Percentiles rank a stretch among this genome's conserved stretches.
Evolutionary conservation across 2,797 vertebrate species (phyloP).

Genomic region (Pangasius larnaudii): DNA sequence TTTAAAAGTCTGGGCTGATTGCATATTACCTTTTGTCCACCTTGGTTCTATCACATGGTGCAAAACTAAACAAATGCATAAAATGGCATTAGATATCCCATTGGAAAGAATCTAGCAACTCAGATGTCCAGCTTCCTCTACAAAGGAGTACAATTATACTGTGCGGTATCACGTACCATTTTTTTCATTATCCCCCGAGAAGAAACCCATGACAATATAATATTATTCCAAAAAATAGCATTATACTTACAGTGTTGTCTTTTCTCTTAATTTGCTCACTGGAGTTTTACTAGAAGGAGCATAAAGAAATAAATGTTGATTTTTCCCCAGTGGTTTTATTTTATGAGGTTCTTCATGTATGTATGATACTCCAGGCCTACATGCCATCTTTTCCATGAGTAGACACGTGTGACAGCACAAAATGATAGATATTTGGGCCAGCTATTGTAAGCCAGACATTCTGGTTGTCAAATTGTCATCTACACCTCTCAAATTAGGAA

Average conservation of each 20-base stretch:
- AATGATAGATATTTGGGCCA: background rate
- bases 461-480: background rate
- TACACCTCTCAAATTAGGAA: conserved; percentile 3
- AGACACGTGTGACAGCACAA: background rate
- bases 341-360: background rate
- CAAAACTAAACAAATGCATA: conserved; percentile 21
- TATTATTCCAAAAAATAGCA: background rate
- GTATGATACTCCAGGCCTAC: background rate
- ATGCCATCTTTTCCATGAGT: background rate
- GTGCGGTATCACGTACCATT: background rate
- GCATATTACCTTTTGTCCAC: conserved; percentile 40
- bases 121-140: conserved; percentile 17
- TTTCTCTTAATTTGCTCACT: background rate
- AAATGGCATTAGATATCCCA: conserved; percentile 34
- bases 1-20: conserved; percentile 44
- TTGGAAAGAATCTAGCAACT: background rate
- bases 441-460: background rate
- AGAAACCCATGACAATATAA: background rate
- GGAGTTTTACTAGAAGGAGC: conserved; percentile 11
- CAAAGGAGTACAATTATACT: conserved; percentile 5
- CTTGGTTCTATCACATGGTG: conserved; percentile 43
- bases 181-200: background rate
- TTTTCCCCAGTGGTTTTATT: conserved; percentile 19
- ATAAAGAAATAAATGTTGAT: conserved; percentile 1
- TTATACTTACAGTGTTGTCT: background rate